phyloP scores from a whole-genome alignment of 2,888 invertebrate species.

The Tinea trinotella region DNA sequence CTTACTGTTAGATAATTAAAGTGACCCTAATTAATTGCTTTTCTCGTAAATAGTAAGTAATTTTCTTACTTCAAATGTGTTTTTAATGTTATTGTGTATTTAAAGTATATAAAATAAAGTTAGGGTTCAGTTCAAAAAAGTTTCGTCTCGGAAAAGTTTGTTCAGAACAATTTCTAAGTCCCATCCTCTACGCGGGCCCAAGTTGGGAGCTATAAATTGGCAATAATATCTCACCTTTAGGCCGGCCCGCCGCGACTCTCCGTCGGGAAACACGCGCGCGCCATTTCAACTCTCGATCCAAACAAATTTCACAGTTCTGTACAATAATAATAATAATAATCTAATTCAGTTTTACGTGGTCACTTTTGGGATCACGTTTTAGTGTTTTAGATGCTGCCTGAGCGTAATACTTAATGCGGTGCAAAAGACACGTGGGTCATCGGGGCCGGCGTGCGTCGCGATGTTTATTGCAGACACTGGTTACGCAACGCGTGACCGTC shows the following conservation, averaged over 20 bases:
- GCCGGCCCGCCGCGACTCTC: conserved; percentile 59
- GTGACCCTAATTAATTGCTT: no score
- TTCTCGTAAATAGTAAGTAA: no score
- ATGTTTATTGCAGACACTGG: conserved; percentile 61
- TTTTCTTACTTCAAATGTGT: no score
- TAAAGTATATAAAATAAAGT: conserved; percentile 8
- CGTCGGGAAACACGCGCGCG: conserved; percentile 60
- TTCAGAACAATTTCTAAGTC: conserved; percentile 44
- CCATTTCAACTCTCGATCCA: conserved; percentile 40
- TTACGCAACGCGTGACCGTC: conserved; percentile 72
- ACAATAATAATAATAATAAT: background rate
- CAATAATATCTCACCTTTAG: conserved; percentile 66
- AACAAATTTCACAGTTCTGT: conserved; percentile 61
- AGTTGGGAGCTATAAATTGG: conserved; percentile 61
- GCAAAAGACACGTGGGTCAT: conserved; percentile 58
- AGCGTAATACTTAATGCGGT: conserved; percentile 61
- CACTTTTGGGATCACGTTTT: conserved; percentile 47
- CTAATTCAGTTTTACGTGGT: background rate
- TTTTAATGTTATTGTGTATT: no score
- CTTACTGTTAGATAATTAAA: no score
- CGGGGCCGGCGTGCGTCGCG: conserved; percentile 53
- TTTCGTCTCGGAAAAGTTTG: conserved; percentile 45
- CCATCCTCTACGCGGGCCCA: conserved; percentile 43
- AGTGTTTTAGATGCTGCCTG: conserved; percentile 58
- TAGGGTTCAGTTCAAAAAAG: background rate